Percentiles rank a stretch among this genome's conserved stretches.
Evolutionary conservation across 2,797 vertebrate species (phyloP).

Genomic region (Scomberomorus guttatus): DNA sequence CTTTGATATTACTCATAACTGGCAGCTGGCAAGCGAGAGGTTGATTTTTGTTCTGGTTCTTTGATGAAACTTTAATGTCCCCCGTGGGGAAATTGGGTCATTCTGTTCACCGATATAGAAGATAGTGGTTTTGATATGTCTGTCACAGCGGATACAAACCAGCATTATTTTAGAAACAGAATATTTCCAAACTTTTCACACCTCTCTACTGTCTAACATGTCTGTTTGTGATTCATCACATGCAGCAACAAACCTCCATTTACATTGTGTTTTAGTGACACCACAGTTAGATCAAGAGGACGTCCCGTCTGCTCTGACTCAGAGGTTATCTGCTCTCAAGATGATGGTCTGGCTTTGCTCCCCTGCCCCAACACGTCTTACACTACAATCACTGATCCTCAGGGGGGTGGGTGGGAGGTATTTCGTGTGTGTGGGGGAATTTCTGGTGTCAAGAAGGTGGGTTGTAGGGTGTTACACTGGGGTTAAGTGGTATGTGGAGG

Average conservation of each 20-base stretch:
- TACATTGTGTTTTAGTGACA: slow-evolving; percentile 32
- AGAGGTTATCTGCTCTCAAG: slow-evolving; percentile 66
- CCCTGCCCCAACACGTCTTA: slow-evolving; percentile 57
- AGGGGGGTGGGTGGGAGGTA: slow-evolving; percentile 15
- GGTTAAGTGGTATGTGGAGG: slow-evolving; percentile 73
- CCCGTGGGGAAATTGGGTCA: slow-evolving; percentile 46
- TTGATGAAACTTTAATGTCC: slow-evolving; percentile 54
- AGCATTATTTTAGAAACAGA: slow-evolving; percentile 45
- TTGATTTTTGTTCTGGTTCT: slow-evolving; percentile 41
- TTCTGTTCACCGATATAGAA: slow-evolving; percentile 30
- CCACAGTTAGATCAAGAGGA: slow-evolving; percentile 25
- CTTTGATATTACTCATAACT: slow-evolving; percentile 34
- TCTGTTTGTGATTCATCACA: slow-evolving; percentile 40
- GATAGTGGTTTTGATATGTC: slow-evolving; percentile 39
- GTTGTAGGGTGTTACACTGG: slow-evolving; percentile 52
- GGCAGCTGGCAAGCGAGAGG: background rate
- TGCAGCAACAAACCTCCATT: slow-evolving; percentile 29
- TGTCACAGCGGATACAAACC: slow-evolving; percentile 2
- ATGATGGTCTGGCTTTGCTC: slow-evolving; percentile 49
- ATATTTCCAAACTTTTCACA: slow-evolving; percentile 23
- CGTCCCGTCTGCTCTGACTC: slow-evolving; percentile 44
- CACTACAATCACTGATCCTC: slow-evolving; percentile 48
- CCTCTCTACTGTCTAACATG: background rate
- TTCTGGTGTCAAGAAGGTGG: slow-evolving; percentile 60
- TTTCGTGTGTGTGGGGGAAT: slow-evolving; percentile 58